Conservation (phyloP, 2,797 vertebrate genomes). For the Acipenser ruthenus region DNA sequence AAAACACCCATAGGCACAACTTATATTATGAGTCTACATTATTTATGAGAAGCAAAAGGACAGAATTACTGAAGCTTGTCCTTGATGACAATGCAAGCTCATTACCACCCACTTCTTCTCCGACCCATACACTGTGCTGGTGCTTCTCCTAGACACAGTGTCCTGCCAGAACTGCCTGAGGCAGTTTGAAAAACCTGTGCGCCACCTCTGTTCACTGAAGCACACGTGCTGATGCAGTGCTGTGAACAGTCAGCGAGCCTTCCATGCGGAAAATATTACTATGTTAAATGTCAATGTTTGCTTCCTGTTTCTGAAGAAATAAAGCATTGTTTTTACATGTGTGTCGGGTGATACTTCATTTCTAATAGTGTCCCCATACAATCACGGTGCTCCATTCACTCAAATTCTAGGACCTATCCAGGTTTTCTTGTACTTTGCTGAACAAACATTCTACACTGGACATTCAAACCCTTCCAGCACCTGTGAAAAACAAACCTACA, state of each 20-base stretch:
- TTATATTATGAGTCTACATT: not conserved
- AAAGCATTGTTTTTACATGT: no score
- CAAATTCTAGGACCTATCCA: no score
- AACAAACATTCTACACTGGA: no score
- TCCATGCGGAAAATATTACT: no score
- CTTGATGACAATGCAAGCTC: not conserved
- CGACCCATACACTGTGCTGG: not conserved
- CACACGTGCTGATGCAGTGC: not conserved
- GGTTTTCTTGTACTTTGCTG: no score
- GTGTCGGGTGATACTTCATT: no score
- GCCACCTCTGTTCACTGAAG: not conserved
- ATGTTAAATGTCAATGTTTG: no score
- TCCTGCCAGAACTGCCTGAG: not conserved
- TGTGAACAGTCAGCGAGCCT: not conserved
- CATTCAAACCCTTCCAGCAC: no score
- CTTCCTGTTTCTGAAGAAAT: no score
- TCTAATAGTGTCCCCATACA: no score
- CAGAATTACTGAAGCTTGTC: not conserved
- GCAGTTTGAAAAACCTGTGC: not conserved
- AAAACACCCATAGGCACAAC: not conserved
- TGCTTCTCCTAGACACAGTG: not conserved
- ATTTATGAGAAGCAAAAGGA: not conserved
- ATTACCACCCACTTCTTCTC: not conserved
- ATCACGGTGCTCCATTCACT: no score
- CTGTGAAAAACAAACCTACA: no score